These are phyloP conservation scores for Apamea crenata DNA, from an alignment of 2,888 invertebrate genomes.

Conservation along the genomic window DNA sequence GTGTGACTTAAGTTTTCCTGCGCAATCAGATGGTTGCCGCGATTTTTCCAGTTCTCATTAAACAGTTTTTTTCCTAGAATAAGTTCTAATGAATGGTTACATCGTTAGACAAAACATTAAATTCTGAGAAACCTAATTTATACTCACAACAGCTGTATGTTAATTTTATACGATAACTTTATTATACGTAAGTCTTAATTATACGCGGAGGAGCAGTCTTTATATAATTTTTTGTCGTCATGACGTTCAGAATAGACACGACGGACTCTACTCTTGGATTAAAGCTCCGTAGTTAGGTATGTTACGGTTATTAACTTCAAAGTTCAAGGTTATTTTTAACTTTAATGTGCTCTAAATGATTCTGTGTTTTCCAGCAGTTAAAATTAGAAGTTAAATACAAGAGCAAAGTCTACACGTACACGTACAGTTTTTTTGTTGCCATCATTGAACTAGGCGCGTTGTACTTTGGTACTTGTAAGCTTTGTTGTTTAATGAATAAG, in stretches of 20 bases:
- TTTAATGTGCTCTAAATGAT: neutral
- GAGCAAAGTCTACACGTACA: neutral
- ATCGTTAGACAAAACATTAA: conserved; percentile 36
- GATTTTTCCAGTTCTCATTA: conserved; percentile 17
- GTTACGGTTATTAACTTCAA: neutral
- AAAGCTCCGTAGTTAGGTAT: neutral
- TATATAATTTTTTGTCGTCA: neutral
- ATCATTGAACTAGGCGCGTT: neutral
- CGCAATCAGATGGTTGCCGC: conserved; percentile 1
- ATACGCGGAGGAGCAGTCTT: neutral
- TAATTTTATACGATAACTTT: conserved; percentile 39
- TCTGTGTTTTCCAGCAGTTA: neutral
- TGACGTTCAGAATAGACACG: neutral
- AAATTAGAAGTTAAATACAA: neutral
- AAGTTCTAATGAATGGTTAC: conserved; percentile 39
- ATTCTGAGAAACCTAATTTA: conserved; percentile 48
- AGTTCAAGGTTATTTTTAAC: conserved; percentile 14
- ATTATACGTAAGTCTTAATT: conserved; percentile 1
- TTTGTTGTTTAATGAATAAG: neutral
- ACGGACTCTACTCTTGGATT: neutral
- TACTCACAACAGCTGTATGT: conserved; percentile 34
- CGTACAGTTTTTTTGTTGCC: neutral
- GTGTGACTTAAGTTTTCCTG: conserved; percentile 21
- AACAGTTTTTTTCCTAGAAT: conserved; percentile 27
- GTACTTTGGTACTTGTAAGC: neutral